phyloP scores from a whole-genome alignment of 2,888 invertebrate genomes.

The Caenorhabditis doughertyi region DNA sequence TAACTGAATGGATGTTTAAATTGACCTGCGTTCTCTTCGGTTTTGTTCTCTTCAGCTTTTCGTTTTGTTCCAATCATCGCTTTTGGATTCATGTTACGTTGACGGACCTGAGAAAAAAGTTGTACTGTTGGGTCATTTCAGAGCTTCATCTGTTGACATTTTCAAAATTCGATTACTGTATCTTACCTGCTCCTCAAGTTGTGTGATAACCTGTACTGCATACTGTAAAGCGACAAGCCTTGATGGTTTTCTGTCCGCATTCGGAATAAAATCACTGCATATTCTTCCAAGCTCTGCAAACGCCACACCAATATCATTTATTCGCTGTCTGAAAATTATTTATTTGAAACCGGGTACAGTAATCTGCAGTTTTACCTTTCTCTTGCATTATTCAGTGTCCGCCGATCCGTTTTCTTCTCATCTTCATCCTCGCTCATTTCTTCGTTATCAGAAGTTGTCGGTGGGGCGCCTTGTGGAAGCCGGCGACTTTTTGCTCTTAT shows the following conservation, averaged over 20 bases:
- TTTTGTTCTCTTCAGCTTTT: constrained; percentile 54
- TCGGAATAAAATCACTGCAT: constrained; percentile 92
- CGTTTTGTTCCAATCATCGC: constrained; percentile 66
- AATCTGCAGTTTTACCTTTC: constrained; percentile 87
- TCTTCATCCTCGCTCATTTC: constrained; percentile 88
- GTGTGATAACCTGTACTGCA: constrained; percentile 99
- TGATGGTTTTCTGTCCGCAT: constrained; percentile 93
- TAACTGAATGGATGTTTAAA: constrained; percentile 34
- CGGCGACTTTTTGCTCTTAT: constrained; percentile 34
- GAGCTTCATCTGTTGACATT: too few species aligned
- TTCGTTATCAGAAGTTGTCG: constrained; percentile 76
- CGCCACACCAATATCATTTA: constrained; percentile 98
- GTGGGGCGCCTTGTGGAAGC: constrained; percentile 30
- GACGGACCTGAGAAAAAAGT: constrained; percentile 87
- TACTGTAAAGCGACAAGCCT: constrained; percentile 98
- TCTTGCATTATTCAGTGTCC: constrained; percentile 98
- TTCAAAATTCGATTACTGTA: neutral
- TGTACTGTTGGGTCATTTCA: too few species aligned
- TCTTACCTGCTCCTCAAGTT: constrained; percentile 95
- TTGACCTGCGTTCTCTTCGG: constrained; percentile 33
- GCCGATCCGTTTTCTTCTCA: constrained; percentile 95
- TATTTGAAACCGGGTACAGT: too few species aligned
- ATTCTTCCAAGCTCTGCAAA: constrained; percentile 97
- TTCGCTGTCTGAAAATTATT: constrained; percentile 89
- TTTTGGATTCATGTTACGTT: constrained; percentile 94